Base-by-base conservation (phyloP, 2,113 vertebrate species). In the Corvus hawaiiensis region DNA sequence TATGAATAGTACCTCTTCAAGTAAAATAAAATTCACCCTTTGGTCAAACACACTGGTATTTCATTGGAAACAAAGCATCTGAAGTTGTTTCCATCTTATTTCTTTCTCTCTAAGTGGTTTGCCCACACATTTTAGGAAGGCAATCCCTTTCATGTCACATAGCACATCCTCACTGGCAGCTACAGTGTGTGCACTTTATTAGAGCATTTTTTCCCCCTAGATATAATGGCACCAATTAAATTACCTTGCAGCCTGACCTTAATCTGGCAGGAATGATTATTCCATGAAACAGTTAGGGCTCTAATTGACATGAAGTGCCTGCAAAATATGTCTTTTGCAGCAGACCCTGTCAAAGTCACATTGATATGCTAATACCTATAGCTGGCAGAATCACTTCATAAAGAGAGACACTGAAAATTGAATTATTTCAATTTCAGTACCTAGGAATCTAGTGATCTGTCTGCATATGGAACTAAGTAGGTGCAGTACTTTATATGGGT, bases 191-290 rank as follows among this genome's bases (percentile, higher is more conserved):
- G 97, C 94, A 98, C 97, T 98, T 98, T 98, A 98, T 98, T 98
- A 98, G 97, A 97, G 96, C 95, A 97, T 97, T 97, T 97, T 93
- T 96, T 90, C 97, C 96, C 92, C 90, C 97, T 97, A 97, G 97
- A 98, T 98, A 98, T 98, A 98, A 98, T 98, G 98, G 97, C 98
- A 97, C 98, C 98, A 98, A 98, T 98, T 98, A 98, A 98, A 98
- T 98, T 98, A 98, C 98, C 98, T 98, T 98, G 96, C 97, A 97
- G 97, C 94, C 97, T 98, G 98, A 98, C 98, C 98, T 98, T 98
- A 98, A 98, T 98, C 98, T 98, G 98, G 97, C 98, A 98, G 98
- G 98, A 98, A 98, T 98, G 98, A 98, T 98, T 98, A 98, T 98
- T 98, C 98, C 98, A 98, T 97, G 98, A 98, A 98, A 98, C 98